Percentiles rank a stretch among this genome's conserved stretches.
Conservation (phyloP, 92 coral and sea anemone genomes). For the Zoanthus sociatus region DNA sequence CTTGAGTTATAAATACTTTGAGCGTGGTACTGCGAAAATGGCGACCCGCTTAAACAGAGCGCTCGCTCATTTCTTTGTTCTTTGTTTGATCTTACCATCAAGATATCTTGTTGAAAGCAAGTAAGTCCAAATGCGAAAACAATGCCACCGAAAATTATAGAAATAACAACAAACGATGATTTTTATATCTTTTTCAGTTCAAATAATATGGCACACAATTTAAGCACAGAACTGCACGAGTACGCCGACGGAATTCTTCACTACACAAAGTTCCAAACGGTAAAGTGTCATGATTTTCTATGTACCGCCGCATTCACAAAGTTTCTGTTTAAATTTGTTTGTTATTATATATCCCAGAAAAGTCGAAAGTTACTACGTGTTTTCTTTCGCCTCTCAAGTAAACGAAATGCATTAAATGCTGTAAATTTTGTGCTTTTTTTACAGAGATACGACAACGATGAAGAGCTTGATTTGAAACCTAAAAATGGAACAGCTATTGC, state of each 20-base stretch:
- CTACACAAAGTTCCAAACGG: slow-evolving; percentile 63
- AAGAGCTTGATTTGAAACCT: not conserved
- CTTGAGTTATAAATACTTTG: slow-evolving; percentile 61
- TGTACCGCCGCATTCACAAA: slow-evolving; percentile 43
- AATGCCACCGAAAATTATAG: not conserved
- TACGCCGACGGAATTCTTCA: slow-evolving; percentile 54
- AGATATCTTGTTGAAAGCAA: not conserved
- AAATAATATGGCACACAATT: slow-evolving; percentile 37
- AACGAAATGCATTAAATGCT: slow-evolving; percentile 11
- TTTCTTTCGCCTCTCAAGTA: slow-evolving; percentile 43
- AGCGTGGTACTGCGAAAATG: slow-evolving; percentile 51
- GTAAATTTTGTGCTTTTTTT: slow-evolving; percentile 37
- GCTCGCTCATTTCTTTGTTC: slow-evolving; percentile 69
- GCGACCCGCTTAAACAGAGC: slow-evolving; percentile 66
- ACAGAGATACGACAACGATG: slow-evolving; percentile 47
- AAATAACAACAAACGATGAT: slow-evolving; percentile 45
- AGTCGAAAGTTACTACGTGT: slow-evolving; percentile 57
- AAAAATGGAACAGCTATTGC: slow-evolving; percentile 74
- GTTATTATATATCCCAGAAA: slow-evolving; percentile 53
- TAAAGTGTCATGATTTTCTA: slow-evolving; percentile 35
- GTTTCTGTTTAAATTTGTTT: slow-evolving; percentile 47
- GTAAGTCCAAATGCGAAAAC: slow-evolving; percentile 37
- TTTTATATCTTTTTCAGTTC: slow-evolving; percentile 71
- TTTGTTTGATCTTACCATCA: slow-evolving; percentile 55
- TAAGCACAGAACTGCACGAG: slow-evolving; percentile 32